A percentile compares a stretch with the other conserved stretches of the same genome.
Evolutionary conservation across 2,888 invertebrate species (phyloP).

Genomic region (Uropetala carovei): DNA sequence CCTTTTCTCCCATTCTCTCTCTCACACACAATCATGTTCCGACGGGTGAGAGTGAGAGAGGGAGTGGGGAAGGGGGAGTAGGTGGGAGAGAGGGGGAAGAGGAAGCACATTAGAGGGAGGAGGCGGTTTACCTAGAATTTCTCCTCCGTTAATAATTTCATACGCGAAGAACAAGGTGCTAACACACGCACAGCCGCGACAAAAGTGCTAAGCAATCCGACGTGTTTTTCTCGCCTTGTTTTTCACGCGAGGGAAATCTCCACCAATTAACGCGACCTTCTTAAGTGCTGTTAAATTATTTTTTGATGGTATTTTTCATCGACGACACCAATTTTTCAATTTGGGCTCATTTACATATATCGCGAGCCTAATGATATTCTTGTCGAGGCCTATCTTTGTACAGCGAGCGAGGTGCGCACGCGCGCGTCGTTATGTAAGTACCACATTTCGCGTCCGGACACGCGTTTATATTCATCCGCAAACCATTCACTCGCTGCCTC

Average conservation of each 20-base stretch:
- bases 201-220: slow-evolving; percentile 47
- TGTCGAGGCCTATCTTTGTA: no score
- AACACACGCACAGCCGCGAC: background rate
- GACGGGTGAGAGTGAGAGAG: no score
- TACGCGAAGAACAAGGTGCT: slow-evolving; percentile 44
- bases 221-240: slow-evolving; percentile 20
- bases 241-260: slow-evolving; percentile 43
- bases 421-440: no score
- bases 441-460: no score
- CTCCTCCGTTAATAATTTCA: slow-evolving; percentile 49
- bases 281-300: slow-evolving; percentile 57
- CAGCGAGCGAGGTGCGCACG: no score
- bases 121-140: slow-evolving; percentile 8
- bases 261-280: slow-evolving; percentile 58
- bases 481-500: no score
- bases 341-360: slow-evolving; percentile 31
- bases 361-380: background rate
- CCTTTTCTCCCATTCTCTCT: background rate
- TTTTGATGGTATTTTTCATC: slow-evolving; percentile 31
- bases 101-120: slow-evolving; percentile 13
- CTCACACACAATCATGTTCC: no score
- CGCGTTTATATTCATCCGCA: no score
- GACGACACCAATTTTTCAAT: slow-evolving; percentile 38
- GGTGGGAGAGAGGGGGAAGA: no score
- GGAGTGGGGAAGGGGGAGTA: no score